Evolutionary conservation across 1,140 invertebrate genomes (phyloP).

Genomic region (Nebria ingens): DNA sequence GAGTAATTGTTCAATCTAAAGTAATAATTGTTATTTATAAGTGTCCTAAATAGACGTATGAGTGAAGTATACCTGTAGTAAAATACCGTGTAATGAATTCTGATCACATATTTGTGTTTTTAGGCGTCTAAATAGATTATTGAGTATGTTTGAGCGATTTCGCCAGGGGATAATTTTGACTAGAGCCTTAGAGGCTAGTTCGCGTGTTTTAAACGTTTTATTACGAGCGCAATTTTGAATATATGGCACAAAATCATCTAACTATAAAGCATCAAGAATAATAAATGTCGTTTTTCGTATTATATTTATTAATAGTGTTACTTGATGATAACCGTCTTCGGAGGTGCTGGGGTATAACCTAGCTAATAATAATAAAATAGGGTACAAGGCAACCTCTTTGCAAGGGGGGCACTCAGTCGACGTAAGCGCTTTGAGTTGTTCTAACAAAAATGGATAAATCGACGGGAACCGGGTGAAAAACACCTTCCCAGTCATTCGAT

Average conservation of each 20-base stretch:
- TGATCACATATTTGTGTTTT: conserved; percentile 25
- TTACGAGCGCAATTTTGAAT: conserved; percentile 42
- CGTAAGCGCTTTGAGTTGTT: conserved; percentile 46
- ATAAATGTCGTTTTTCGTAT: conserved; percentile 2
- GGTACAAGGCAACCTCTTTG: conserved; percentile 48
- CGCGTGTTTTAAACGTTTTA: conserved; percentile 50
- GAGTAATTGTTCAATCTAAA: too few relatives aligned
- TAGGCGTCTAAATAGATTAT: conserved; percentile 28
- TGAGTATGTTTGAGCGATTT: conserved; percentile 25
- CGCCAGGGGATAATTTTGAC: conserved; percentile 45
- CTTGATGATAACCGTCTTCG: conserved; percentile 58
- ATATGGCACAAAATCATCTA: conserved; percentile 34
- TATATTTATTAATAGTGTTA: conserved; percentile 23
- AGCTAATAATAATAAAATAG: conserved; percentile 66
- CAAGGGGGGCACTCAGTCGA: conserved; percentile 17
- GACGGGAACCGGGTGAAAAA: conserved; percentile 80
- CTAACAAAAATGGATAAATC: conserved; percentile 66
- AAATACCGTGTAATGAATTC: conserved; percentile 42
- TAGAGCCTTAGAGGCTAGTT: conserved; percentile 54
- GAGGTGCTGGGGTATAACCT: conserved; percentile 63
- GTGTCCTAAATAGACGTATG: too few relatives aligned
- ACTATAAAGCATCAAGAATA: conserved; percentile 27
- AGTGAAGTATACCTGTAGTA: conserved; percentile 40
- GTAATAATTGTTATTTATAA: too few relatives aligned
- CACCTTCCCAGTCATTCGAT: conserved; percentile 62